phyloP scores from a whole-genome alignment of 2,888 invertebrate species.

The Leucoma salicis region DNA sequence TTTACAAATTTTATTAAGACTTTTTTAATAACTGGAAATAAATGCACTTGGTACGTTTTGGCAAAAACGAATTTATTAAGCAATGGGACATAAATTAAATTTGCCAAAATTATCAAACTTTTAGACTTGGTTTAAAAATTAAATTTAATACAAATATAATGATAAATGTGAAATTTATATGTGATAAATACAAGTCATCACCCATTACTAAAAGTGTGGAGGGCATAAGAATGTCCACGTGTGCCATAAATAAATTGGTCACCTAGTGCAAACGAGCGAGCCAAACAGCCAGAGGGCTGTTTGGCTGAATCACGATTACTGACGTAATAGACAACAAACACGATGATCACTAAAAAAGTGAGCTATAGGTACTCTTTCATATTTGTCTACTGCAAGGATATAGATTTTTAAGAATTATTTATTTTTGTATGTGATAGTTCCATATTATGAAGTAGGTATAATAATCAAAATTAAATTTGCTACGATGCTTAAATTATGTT shows the following conservation, averaged over 20 bases:
- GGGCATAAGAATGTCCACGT: constrained; percentile 73
- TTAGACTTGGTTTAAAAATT: too few relatives aligned
- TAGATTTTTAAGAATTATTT: background rate
- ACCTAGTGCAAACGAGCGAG: constrained; percentile 44
- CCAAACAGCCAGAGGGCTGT: too few relatives aligned
- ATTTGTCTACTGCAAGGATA: background rate
- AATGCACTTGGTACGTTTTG: too few relatives aligned
- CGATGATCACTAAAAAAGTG: constrained; percentile 17
- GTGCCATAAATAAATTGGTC: constrained; percentile 74
- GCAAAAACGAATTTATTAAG: too few relatives aligned
- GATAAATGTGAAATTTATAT: too few relatives aligned
- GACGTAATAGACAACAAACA: constrained; percentile 46
- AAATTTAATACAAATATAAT: too few relatives aligned
- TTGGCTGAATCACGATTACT: constrained; percentile 64
- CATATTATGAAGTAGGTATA: background rate
- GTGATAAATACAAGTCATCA: constrained; percentile 66
- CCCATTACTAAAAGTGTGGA: constrained; percentile 69
- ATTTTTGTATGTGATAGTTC: background rate
- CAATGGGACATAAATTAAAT: too few relatives aligned
- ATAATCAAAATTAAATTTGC: constrained; percentile 1
- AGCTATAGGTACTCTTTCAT: background rate
- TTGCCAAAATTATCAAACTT: too few relatives aligned
- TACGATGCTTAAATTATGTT: constrained; percentile 19
- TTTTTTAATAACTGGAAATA: too few relatives aligned
- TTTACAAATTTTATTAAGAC: too few relatives aligned